phyloP scores from a whole-genome alignment of 92 coral and sea anemone species.

The Bergia sp. region DNA sequence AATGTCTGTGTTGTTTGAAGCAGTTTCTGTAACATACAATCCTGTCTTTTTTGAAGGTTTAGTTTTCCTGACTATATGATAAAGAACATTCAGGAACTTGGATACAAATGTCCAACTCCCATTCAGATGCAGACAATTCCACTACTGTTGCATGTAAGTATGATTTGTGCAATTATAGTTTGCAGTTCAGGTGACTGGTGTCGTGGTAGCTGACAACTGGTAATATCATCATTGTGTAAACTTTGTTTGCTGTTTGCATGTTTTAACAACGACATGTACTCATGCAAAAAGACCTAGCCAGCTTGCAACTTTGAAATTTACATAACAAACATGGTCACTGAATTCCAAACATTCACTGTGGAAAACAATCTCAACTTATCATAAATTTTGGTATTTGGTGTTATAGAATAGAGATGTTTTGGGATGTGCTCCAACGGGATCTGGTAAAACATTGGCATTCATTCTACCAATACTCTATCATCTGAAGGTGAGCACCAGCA shows the following conservation, averaged over 20 bases:
- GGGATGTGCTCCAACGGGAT: slow-evolving; percentile 98
- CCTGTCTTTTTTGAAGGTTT: slow-evolving; percentile 58
- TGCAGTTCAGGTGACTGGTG: too few species aligned
- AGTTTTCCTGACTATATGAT: slow-evolving; percentile 78
- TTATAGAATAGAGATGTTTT: slow-evolving; percentile 82
- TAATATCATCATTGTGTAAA: background rate
- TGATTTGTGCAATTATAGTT: background rate
- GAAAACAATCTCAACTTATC: background rate
- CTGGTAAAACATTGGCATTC: slow-evolving; percentile 96
- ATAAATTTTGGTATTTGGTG: background rate
- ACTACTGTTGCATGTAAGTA: slow-evolving; percentile 82
- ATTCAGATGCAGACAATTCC: slow-evolving; percentile 97
- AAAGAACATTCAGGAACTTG: slow-evolving; percentile 75
- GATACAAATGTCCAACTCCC: slow-evolving; percentile 82
- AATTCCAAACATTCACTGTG: background rate
- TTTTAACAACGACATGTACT: background rate
- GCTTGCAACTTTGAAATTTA: background rate
- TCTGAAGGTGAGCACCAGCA: slow-evolving; percentile 70
- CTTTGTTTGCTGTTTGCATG: background rate
- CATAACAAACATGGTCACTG: background rate
- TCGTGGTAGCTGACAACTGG: background rate
- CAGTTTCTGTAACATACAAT: background rate
- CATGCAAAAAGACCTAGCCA: background rate
- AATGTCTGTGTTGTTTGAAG: background rate
- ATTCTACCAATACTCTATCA: slow-evolving; percentile 88